Percentiles rank a stretch among this genome's conserved stretches.
Conservation (phyloP, 1,140 invertebrate genomes). For the Drosophila orena region DNA sequence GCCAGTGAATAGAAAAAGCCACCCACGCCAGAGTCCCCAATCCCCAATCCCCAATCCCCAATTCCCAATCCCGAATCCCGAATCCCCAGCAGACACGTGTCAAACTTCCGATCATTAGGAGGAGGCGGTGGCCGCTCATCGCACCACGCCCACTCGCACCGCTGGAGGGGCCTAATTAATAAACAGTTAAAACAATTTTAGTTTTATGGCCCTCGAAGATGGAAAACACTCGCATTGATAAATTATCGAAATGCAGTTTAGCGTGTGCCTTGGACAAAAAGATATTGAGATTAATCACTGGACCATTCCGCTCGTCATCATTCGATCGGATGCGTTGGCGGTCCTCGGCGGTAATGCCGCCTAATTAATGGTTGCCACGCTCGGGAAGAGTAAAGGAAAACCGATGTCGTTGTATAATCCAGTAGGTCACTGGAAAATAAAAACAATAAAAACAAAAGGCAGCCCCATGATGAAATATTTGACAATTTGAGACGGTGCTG, state of each 20-base stretch:
- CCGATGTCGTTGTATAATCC: conserved; percentile 45
- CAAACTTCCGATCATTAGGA: conserved; percentile 80
- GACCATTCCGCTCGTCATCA: conserved; percentile 43
- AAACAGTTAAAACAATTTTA: conserved; percentile 76
- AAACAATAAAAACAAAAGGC: conserved; percentile 14
- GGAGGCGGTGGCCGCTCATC: conserved; percentile 40
- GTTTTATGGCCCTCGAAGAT: conserved; percentile 33
- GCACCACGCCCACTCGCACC: conserved; percentile 60
- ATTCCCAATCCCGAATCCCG: not conserved
- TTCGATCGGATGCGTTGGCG: conserved; percentile 63
- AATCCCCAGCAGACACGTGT: conserved; percentile 59
- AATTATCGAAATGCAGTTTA: conserved; percentile 78
- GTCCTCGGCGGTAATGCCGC: conserved; percentile 60
- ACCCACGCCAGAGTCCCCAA: conserved; percentile 37
- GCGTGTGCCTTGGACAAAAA: conserved; percentile 72
- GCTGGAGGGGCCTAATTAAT: conserved; percentile 65
- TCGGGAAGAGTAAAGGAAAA: conserved; percentile 51
- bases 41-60: conserved; percentile 4
- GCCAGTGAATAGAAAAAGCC: conserved; percentile 3
- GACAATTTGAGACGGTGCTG: conserved; percentile 31
- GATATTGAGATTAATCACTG: conserved; percentile 77
- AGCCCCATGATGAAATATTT: conserved; percentile 22
- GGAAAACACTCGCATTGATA: conserved; percentile 58
- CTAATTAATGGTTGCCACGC: conserved; percentile 67
- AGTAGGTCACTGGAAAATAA: conserved; percentile 35